These are phyloP conservation scores for Echinometra lucunter DNA, from an alignment of 53 echinoderm and acorn worm species.

Conservation along the genomic window DNA sequence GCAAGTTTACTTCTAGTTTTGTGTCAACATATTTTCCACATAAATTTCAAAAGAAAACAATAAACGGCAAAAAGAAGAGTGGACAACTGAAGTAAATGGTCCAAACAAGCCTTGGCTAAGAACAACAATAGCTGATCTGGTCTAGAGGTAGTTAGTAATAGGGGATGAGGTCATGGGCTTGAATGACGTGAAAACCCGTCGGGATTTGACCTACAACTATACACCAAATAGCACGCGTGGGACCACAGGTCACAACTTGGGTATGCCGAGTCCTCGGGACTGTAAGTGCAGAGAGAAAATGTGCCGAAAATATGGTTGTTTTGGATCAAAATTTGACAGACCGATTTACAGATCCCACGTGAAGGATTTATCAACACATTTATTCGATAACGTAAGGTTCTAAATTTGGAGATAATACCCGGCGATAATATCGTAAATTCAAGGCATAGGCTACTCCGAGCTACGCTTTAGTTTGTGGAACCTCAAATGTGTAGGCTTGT, in stretches of 20 bases:
- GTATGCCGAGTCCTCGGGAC: constrained; percentile 4
- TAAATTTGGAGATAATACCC: not conserved
- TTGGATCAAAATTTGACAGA: constrained; percentile 26
- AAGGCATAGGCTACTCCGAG: no score
- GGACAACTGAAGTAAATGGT: not conserved
- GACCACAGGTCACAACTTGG: constrained; percentile 10
- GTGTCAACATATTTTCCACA: no score
- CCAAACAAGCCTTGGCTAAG: not conserved
- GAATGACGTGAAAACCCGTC: not conserved
- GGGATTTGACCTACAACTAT: constrained; percentile 32
- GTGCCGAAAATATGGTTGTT: constrained; percentile 23
- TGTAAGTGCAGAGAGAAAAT: not conserved
- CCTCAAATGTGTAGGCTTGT: no score
- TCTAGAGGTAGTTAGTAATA: not conserved
- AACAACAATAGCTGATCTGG: not conserved
- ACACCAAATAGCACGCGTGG: constrained; percentile 36
- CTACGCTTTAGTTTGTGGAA: no score
- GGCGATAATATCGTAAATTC: no score
- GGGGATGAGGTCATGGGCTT: constrained; percentile 7
- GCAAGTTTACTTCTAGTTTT: no score
- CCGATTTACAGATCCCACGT: not conserved
- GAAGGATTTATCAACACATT: constrained; percentile 24
- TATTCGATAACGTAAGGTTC: not conserved
- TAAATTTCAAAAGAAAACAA: not conserved
- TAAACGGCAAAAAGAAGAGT: not conserved